A percentile compares a stretch with the other conserved stretches of the same genome.
Evolutionary conservation across 2,888 invertebrate species (phyloP).

Genomic region (Tetheella fluctuosa): DNA sequence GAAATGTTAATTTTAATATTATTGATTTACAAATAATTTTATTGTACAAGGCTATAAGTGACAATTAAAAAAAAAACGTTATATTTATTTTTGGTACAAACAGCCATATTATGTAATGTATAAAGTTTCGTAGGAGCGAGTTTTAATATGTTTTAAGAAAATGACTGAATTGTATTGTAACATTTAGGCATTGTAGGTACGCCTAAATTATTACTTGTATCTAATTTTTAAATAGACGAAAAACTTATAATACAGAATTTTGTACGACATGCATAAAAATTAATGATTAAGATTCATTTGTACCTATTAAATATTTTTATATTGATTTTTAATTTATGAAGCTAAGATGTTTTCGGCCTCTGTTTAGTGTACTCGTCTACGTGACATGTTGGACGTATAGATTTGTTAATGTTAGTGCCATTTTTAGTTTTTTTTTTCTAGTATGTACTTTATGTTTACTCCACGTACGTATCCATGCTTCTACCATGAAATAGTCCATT

Average conservation of each 20-base stretch:
- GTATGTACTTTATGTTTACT: conserved; percentile 14
- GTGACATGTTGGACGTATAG: conserved; percentile 10
- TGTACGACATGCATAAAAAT: conserved; percentile 15
- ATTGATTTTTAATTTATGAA: conserved; percentile 13
- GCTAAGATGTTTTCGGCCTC: conserved; percentile 10
- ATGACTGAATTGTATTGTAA: conserved; percentile 74
- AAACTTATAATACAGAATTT: conserved; percentile 32
- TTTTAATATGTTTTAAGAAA: conserved; percentile 70
- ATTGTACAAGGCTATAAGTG: conserved; percentile 8
- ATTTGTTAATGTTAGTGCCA: conserved; percentile 20
- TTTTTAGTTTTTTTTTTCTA: conserved; percentile 10
- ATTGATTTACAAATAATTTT: background rate
- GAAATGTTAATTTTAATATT: background rate
- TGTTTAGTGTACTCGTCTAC: conserved; percentile 12
- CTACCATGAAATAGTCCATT: background rate
- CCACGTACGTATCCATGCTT: conserved; percentile 10
- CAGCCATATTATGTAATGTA: conserved; percentile 15
- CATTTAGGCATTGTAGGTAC: conserved; percentile 70
- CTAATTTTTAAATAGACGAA: conserved; percentile 61
- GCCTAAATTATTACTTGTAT: conserved; percentile 68
- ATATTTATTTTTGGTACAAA: background rate
- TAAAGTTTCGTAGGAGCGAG: conserved; percentile 25
- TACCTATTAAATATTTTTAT: conserved; percentile 18
- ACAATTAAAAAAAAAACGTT: background rate
- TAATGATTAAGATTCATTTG: conserved; percentile 13